These are phyloP conservation scores for Parapsyche elsis DNA, from an alignment of 1,140 invertebrate genomes.

Conservation along the genomic window DNA sequence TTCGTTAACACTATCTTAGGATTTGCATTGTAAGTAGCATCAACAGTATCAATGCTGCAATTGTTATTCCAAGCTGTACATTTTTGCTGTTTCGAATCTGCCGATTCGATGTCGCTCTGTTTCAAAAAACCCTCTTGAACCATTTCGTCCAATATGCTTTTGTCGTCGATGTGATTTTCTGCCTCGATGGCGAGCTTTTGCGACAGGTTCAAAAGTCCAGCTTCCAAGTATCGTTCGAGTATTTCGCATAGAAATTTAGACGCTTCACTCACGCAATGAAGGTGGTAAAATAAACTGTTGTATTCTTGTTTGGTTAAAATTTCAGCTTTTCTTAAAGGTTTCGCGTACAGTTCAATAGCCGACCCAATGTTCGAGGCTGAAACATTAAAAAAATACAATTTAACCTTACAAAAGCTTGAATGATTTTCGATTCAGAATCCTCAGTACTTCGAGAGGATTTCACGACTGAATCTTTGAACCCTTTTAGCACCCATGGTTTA, in stretches of 20 bases:
- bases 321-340: constrained; percentile 63
- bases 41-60: not conserved
- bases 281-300: constrained; percentile 64
- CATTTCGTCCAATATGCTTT: constrained; percentile 63
- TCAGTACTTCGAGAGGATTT: not conserved
- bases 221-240: constrained; percentile 66
- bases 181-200: constrained; percentile 50
- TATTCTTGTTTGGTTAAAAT: constrained; percentile 65
- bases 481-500: too few species aligned
- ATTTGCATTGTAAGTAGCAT: not conserved
- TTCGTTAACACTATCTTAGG: constrained; percentile 54
- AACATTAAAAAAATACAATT: constrained; percentile 55
- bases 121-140: constrained; percentile 64
- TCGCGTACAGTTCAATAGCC: constrained; percentile 64
- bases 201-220: constrained; percentile 62
- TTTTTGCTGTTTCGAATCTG: not conserved
- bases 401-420: too few species aligned
- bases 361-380: constrained; percentile 64
- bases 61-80: not conserved
- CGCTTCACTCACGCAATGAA: constrained; percentile 66
- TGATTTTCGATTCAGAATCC: too few species aligned
- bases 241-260: constrained; percentile 64
- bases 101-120: constrained; percentile 62
- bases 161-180: constrained; percentile 48
- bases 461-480: too few species aligned